Conservation (phyloP, 2,888 invertebrate species). For the Ichneumon xanthorius region DNA sequence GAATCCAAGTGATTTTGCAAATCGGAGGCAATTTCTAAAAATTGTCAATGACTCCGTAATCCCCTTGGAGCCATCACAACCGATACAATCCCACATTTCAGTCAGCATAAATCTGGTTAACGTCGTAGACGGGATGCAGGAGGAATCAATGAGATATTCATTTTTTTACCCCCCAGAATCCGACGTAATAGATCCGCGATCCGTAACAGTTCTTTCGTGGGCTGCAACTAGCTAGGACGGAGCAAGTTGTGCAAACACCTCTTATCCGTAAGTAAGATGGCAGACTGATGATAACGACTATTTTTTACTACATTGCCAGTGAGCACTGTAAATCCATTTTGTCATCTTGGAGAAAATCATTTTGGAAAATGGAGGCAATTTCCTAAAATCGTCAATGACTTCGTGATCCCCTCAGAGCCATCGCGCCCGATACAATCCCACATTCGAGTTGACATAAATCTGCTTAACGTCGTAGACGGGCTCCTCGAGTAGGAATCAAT, state of each 20-base stretch:
- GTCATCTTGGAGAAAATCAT: too few species aligned
- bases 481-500: conserved; percentile 29
- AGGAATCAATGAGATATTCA: conserved; percentile 35
- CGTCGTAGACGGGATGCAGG: conserved; percentile 28
- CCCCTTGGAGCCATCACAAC: neutral
- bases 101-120: conserved; percentile 47
- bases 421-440: neutral
- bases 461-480: conserved; percentile 31
- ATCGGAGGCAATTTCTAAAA: neutral
- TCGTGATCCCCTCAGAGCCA: neutral
- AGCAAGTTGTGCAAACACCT: too few species aligned
- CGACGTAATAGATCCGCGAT: too few species aligned
- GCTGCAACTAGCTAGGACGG: too few species aligned
- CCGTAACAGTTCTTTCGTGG: too few species aligned
- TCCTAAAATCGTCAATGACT: neutral
- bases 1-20: too few species aligned
- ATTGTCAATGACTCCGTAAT: neutral
- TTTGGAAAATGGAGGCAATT: neutral
- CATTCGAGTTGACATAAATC: conserved; percentile 41
- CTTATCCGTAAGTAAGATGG: too few species aligned
- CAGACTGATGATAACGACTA: too few species aligned
- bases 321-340: too few species aligned
- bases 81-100: neutral
- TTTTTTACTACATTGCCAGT: too few species aligned
- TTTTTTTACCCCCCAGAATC: neutral